A percentile compares a stretch with the other conserved stretches of the same genome.
phyloP scores from a whole-genome alignment of 1,140 invertebrate species.

The Drosophila kikkawai region DNA sequence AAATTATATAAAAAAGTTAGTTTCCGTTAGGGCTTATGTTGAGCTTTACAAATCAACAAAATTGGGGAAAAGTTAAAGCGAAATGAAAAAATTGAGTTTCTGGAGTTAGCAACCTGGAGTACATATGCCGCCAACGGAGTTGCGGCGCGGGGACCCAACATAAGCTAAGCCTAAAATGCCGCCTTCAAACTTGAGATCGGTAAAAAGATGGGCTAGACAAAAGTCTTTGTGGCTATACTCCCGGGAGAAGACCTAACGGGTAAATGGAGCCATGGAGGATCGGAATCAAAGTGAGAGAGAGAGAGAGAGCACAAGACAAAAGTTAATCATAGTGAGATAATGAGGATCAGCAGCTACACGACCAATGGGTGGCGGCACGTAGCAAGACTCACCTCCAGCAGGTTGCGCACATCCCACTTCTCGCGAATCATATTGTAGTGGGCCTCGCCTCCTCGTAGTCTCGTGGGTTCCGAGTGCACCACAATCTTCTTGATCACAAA shows the following conservation, averaged over 20 bases:
- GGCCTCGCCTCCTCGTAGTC: slow-evolving; percentile 93
- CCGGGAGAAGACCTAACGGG: slow-evolving; percentile 93
- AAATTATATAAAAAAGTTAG: slow-evolving; percentile 13
- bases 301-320: slow-evolving; percentile 39
- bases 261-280: slow-evolving; percentile 42
- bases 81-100: slow-evolving; percentile 47
- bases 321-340: slow-evolving; percentile 41
- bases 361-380: neutral
- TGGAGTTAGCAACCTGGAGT: slow-evolving; percentile 91
- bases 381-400: slow-evolving; percentile 90
- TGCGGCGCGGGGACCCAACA: slow-evolving; percentile 95
- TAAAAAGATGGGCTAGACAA: slow-evolving; percentile 98
- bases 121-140: slow-evolving; percentile 98
- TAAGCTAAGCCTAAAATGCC: slow-evolving; percentile 98
- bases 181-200: slow-evolving; percentile 97
- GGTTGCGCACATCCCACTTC: slow-evolving; percentile 96
- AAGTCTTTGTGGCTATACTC: slow-evolving; percentile 97
- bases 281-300: slow-evolving; percentile 37
- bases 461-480: slow-evolving; percentile 95
- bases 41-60: slow-evolving; percentile 7
- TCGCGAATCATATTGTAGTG: slow-evolving; percentile 97
- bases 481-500: slow-evolving; percentile 98
- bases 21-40: neutral
- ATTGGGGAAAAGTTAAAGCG: slow-evolving; percentile 31
- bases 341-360: slow-evolving; percentile 32